Evolutionary conservation across 2,113 vertebrate genomes (phyloP), one percentile per base, ranked within the genome.

Genomic region (Syngnathus scovelli): DNA sequence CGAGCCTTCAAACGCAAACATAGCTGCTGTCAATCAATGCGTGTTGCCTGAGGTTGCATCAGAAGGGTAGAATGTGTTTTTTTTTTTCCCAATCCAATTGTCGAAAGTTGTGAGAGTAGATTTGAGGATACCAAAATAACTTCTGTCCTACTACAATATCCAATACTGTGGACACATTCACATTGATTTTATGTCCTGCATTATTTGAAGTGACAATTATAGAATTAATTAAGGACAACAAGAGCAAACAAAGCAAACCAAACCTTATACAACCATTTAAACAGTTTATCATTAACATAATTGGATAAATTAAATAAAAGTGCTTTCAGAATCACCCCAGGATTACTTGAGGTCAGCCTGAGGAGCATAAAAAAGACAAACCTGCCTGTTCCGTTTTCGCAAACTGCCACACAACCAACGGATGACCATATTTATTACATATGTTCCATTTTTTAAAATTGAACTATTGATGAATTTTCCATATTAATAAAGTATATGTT

Each of bases 11-110:
- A 74, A 72, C 75, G 74, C 71, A 73, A 77, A 83, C 82, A 62
- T 62, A 70, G 80, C 73, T 68, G 44, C 85, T 79, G 79, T 87
- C 80, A 81, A 80, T 90, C 85, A 88, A 89, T 85, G 82, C 83
- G 52, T 79, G 81, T 83, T 84, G 72, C 73, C 71, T 78, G 64
- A 82, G 78, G 76, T 75, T 16, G 68, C 75, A 85, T 90, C 88
- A 92, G 90, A 89, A 82, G 68, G 49, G 13, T 44, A 27, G 6
- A 12, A 13, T 8, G 4, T 3, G 44, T 13, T 16, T 9, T 55
- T 55, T 55, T 36, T 33, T 41, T 33, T 33, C 27, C 21, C 12
- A 16, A 5, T 62, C 6, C 41, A 44, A 16, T 27, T 27, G 39
- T 62, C 39, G 44, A 44, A 62, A 62, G 38, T 44, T 44, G 55